These are phyloP conservation scores for Prolemur simus DNA, from an alignment of 2,113 vertebrate genomes.

Conservation along the genomic window DNA sequence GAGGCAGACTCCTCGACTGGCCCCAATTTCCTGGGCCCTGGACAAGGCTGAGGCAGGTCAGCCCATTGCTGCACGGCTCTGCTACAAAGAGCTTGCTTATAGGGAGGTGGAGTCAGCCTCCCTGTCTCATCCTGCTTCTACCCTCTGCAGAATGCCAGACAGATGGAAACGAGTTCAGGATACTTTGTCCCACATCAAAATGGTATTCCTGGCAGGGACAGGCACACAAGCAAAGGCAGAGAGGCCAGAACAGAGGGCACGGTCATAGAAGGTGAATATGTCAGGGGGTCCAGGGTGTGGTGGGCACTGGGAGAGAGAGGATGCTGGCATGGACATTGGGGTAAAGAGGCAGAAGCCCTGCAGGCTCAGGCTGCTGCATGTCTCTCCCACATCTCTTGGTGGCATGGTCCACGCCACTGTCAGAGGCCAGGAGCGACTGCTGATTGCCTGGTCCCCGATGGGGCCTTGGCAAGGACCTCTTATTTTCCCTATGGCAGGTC, in stretches of 20 bases:
- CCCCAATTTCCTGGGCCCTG: no score
- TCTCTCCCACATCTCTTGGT: background rate
- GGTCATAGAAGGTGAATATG: background rate
- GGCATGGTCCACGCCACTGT: background rate
- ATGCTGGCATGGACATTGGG: background rate
- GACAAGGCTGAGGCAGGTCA: background rate
- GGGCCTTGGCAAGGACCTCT: background rate
- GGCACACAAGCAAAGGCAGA: background rate
- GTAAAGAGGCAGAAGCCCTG: background rate
- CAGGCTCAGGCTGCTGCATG: fast-evolving
- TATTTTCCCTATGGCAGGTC: background rate
- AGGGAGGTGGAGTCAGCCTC: background rate
- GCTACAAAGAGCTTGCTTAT: background rate
- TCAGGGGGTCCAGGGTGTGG: background rate
- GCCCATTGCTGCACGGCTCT: background rate
- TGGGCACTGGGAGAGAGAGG: background rate
- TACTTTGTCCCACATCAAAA: background rate
- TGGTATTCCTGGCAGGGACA: background rate
- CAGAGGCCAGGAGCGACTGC: background rate
- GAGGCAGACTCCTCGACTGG: background rate
- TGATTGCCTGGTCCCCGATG: background rate
- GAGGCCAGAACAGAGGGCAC: background rate
- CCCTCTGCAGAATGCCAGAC: background rate
- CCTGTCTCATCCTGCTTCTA: background rate
- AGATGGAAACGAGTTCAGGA: background rate